Evolutionary conservation across 1,140 invertebrate species (phyloP).

Genomic region (Anthonomus grandis): DNA sequence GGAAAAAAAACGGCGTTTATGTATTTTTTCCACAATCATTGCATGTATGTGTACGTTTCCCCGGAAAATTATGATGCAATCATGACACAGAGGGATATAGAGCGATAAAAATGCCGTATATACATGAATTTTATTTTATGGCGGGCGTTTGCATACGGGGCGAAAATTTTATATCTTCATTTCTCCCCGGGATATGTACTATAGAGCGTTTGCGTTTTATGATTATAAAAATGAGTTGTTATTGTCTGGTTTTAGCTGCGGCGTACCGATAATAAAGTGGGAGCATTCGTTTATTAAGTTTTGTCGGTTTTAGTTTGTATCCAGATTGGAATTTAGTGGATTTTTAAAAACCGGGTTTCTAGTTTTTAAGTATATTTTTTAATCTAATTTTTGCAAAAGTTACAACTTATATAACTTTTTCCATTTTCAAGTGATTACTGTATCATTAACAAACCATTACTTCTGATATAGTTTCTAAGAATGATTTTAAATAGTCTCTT

Average conservation of each 20-base stretch:
- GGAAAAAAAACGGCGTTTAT: not conserved
- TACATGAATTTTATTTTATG: constrained; percentile 17
- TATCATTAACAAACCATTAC: no score
- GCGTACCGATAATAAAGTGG: not conserved
- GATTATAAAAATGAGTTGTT: constrained; percentile 8
- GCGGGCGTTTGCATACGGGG: no score
- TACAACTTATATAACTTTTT: no score
- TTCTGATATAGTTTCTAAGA: no score
- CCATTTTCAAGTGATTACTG: no score
- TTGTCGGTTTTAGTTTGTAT: no score
- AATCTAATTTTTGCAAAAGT: no score
- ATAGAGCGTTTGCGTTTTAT: not conserved
- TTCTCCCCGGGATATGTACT: constrained; percentile 4
- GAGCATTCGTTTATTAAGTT: not conserved
- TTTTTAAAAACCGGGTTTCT: no score
- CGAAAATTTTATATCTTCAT: constrained; percentile 11
- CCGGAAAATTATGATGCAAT: constrained; percentile 11
- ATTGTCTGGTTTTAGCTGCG: not conserved
- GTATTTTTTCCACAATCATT: constrained; percentile 15
- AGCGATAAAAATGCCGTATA: constrained; percentile 8
- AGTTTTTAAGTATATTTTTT: no score
- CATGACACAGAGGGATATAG: constrained; percentile 13
- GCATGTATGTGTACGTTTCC: constrained; percentile 1
- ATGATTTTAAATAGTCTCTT: no score
- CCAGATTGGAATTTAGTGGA: no score